Conservation (phyloP, 2,113 vertebrate species). For the Misgurnus mizolepis region DNA sequence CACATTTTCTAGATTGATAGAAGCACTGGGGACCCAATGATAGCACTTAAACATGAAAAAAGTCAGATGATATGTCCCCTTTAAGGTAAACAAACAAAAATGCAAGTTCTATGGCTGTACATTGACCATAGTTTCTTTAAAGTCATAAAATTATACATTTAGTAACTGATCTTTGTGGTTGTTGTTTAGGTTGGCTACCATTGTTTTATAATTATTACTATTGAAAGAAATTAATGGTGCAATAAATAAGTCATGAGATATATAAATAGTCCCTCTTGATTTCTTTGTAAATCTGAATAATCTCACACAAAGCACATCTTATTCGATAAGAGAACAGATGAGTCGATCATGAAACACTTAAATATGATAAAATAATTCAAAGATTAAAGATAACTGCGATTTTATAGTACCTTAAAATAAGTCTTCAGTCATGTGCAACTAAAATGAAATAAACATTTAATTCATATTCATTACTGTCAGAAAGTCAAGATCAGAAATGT, state of each 20-base stretch:
- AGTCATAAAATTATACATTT: not conserved
- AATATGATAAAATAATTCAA: slow-evolving; percentile 44
- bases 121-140: not conserved
- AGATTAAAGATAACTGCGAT: slow-evolving; percentile 43
- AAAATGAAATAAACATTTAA: slow-evolving; percentile 36
- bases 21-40: no score
- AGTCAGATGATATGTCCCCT: no score
- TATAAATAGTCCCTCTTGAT: slow-evolving; percentile 48
- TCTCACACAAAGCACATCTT: slow-evolving; percentile 25
- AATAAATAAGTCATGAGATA: slow-evolving; percentile 53
- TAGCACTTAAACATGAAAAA: no score
- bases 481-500: slow-evolving; percentile 20
- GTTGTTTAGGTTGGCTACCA: slow-evolving; percentile 3
- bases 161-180: not conserved
- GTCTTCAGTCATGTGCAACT: slow-evolving; percentile 45
- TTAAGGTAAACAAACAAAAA: slow-evolving; percentile 1
- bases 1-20: no score
- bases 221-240: slow-evolving; percentile 20
- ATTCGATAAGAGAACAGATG: slow-evolving; percentile 34
- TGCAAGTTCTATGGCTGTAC: not conserved
- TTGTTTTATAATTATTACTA: slow-evolving; percentile 14
- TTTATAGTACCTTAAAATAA: slow-evolving; percentile 60
- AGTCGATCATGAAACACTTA: slow-evolving; percentile 46
- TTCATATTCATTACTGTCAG: slow-evolving; percentile 39
- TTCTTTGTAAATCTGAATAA: slow-evolving; percentile 32